These are phyloP conservation scores for Drosophila neonasuta DNA, from an alignment of 2,888 invertebrate species.

Conservation along the genomic window DNA sequence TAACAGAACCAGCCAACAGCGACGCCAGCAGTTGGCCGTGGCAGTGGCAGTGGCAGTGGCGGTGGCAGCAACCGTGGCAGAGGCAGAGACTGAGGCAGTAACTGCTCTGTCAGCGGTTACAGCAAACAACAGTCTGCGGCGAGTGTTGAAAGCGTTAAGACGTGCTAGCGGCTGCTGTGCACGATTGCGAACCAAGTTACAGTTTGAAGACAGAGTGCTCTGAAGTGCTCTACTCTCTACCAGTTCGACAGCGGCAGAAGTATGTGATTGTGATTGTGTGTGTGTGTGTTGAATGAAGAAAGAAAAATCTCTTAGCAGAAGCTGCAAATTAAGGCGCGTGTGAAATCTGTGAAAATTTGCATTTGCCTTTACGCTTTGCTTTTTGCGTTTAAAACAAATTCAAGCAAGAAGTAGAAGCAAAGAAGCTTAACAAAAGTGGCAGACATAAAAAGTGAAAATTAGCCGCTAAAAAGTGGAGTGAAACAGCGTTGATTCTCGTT, in stretches of 20 bases:
- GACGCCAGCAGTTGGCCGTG: slow-evolving; percentile 14
- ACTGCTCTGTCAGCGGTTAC: slow-evolving; percentile 10
- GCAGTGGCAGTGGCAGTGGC: slow-evolving; percentile 21
- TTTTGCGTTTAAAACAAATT: slow-evolving; percentile 28
- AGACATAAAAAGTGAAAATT: slow-evolving; percentile 70
- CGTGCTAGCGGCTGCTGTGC: slow-evolving; percentile 54
- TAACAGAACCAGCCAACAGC: slow-evolving; percentile 14
- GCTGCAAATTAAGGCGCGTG: slow-evolving; percentile 61
- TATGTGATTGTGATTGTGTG: slow-evolving; percentile 10
- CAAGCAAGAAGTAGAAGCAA: slow-evolving; percentile 17
- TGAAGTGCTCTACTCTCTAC: slow-evolving; percentile 40
- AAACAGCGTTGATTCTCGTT: slow-evolving; percentile 27
- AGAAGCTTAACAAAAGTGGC: slow-evolving; percentile 12
- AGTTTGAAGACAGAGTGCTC: neutral
- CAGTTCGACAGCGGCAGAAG: slow-evolving; percentile 32
- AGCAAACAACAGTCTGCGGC: slow-evolving; percentile 70
- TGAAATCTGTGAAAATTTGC: slow-evolving; percentile 71
- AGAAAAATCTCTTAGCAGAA: slow-evolving; percentile 18
- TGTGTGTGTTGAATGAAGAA: slow-evolving; percentile 7
- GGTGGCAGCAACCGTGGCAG: slow-evolving; percentile 27
- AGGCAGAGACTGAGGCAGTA: slow-evolving; percentile 15
- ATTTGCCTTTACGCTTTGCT: slow-evolving; percentile 34
- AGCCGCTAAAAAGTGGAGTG: slow-evolving; percentile 52
- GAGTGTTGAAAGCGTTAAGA: slow-evolving; percentile 78
- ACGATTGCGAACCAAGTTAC: slow-evolving; percentile 14